Evolutionary conservation across 2,113 vertebrate species (phyloP).

Genomic region (Pagrus major): DNA sequence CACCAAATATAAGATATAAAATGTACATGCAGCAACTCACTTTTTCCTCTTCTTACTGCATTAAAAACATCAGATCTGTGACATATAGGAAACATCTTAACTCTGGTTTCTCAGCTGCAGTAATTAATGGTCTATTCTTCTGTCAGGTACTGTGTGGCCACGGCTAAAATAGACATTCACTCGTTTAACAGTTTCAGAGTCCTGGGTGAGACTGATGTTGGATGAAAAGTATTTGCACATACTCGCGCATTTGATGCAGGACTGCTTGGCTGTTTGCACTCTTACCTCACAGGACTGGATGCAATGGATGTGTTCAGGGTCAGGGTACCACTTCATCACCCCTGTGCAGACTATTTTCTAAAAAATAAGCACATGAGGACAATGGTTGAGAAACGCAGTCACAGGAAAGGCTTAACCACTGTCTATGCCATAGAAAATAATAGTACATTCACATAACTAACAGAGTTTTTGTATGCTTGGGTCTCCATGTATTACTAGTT

Average conservation of each 20-base stretch:
- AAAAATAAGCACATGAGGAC: conserved; percentile 40
- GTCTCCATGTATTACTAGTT: neutral
- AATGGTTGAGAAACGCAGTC: conserved; percentile 13
- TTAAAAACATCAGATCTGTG: conserved; percentile 7
- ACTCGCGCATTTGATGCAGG: conserved; percentile 6
- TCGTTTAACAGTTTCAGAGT: conserved; percentile 13
- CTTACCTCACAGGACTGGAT: conserved; percentile 96
- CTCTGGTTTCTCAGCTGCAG: conserved; percentile 13
- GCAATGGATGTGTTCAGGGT: conserved; percentile 89
- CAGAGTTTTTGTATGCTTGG: neutral
- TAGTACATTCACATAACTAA: neutral
- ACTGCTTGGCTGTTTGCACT: conserved; percentile 11
- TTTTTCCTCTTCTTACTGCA: neutral
- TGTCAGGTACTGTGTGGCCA: conserved; percentile 21
- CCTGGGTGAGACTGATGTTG: conserved; percentile 11
- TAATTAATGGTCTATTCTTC: conserved; percentile 5
- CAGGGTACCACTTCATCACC: conserved; percentile 90
- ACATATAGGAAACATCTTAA: conserved; percentile 1
- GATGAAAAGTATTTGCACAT: conserved; percentile 12
- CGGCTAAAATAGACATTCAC: conserved; percentile 32
- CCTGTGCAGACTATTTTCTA: conserved; percentile 95
- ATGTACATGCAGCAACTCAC: neutral
- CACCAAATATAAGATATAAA: neutral
- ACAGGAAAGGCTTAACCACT: conserved; percentile 22
- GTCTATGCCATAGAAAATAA: conserved; percentile 26